Base-by-base conservation (phyloP, 2,113 vertebrate species). In the Lonchura striata region DNA sequence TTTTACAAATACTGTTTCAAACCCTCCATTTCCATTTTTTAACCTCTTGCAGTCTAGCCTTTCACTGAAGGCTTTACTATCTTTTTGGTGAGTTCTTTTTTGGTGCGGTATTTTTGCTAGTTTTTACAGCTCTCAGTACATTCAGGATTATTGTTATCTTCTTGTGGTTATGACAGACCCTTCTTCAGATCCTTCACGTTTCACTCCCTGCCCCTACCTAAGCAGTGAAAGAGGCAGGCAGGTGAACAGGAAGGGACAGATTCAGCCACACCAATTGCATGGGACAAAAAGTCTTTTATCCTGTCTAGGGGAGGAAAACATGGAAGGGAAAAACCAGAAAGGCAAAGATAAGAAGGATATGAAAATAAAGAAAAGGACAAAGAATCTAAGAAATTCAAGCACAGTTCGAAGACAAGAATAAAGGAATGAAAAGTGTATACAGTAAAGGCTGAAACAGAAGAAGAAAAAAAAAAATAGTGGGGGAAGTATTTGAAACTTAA, bases 261-360 rank as follows among this genome's bases (percentile, higher is more conserved):
- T 31, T 68, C 30, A 47, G 7, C 49, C 7, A 23, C 6, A 42
- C 8, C 27, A 31, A n/a, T 1, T 47, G 6, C 0, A 1, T 6
- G 31, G 27, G 17, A 86, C 18, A 33, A 13, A 16, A 54, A 21
- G 28, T 47, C 13, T 33, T 68, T 10, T 59, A 39, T 39, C 23
- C 35, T 1, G 2, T 37, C 17, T 22, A 54, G 14, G 44, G 4
- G 14, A 71, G 9, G 20, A 37, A 91, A 69, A 66, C 21, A 31
- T 1, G 6, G 50, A 79, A 33, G 9, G 8, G 21, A 54, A 21
- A 54, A 81, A 92, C 16, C 0, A 63, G 13, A 83, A 75, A 59
- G 14, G 7, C 16, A 70, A 69, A 88, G 52, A 23, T 33, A 46
- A 71, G 14, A 24, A 86, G 71, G 27, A 64, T 7, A 22, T 4